phyloP scores from a whole-genome alignment of 35 echinoderm and acorn worm genomes.

The Chiridota heheva region DNA sequence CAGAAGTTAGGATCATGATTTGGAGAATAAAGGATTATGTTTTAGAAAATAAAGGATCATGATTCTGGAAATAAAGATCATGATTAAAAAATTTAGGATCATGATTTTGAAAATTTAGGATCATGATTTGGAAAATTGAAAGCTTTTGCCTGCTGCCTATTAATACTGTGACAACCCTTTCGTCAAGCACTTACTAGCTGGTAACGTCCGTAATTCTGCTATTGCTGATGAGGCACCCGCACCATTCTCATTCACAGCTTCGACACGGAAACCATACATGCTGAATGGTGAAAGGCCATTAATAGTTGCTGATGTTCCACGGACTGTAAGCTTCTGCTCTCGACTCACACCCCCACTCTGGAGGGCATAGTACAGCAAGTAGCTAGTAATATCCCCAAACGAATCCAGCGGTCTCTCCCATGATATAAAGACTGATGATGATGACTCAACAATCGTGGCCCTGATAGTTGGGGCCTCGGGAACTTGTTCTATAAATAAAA shows the following conservation, averaged over 20 bases:
- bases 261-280: conserved; percentile 54
- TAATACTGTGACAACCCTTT: too few species aligned
- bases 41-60: too few species aligned
- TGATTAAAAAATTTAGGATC: too few species aligned
- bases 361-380: conserved; percentile 22
- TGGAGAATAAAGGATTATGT: too few species aligned
- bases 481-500: conserved; percentile 21
- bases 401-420: conserved; percentile 15
- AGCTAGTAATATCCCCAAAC: conserved; percentile 3
- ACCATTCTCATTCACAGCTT: conserved; percentile 53
- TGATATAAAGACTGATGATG: conserved; percentile 7
- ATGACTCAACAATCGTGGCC: conserved; percentile 4
- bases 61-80: too few species aligned
- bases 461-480: conserved; percentile 13
- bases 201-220: conserved; percentile 28
- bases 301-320: conserved; percentile 5
- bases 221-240: conserved; percentile 36
- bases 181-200: conserved; percentile 46
- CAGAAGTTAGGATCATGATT: too few species aligned
- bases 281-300: conserved; percentile 50
- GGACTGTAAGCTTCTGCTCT: conserved; percentile 6
- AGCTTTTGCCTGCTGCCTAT: too few species aligned
- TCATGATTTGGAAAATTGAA: too few species aligned
- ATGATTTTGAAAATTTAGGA: too few species aligned
- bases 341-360: conserved; percentile 20